Percentiles rank a stretch among this genome's conserved stretches.
These are phyloP conservation scores for Drosophila meridiana DNA, from an alignment of 2,888 invertebrate species.

Conservation along the genomic window DNA sequence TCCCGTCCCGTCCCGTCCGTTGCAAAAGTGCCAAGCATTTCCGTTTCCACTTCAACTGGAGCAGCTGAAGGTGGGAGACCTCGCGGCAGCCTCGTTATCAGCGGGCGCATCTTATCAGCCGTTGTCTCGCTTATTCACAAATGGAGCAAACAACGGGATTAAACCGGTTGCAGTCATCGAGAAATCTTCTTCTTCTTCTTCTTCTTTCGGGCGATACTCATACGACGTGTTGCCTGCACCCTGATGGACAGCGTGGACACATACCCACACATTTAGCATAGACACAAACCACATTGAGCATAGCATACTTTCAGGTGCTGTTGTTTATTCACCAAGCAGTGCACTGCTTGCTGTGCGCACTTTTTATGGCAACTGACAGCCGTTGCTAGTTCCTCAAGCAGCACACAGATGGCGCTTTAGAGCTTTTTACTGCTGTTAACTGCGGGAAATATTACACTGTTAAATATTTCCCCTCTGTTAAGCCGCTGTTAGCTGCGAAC, in stretches of 20 bases:
- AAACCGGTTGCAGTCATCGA: slow-evolving; percentile 17
- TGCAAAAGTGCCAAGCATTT: slow-evolving; percentile 8
- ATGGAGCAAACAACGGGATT: slow-evolving; percentile 17
- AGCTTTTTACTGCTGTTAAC: not conserved
- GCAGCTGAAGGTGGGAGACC: not conserved
- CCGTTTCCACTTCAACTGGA: slow-evolving; percentile 41
- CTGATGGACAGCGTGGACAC: not conserved
- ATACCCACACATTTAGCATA: not conserved
- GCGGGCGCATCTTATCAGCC: slow-evolving; percentile 38
- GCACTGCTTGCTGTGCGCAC: not conserved
- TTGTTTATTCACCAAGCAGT: not conserved
- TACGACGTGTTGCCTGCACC: slow-evolving; percentile 37
- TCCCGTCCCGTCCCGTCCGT: not conserved
- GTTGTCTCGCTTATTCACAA: slow-evolving; percentile 21
- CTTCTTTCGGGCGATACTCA: slow-evolving; percentile 33
- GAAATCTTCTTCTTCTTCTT: not conserved
- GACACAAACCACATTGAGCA: not conserved
- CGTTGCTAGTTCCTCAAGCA: not conserved
- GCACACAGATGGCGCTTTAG: not conserved
- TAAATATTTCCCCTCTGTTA: not conserved
- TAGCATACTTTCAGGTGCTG: slow-evolving; percentile 4
- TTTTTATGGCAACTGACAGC: not conserved
- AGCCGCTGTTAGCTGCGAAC: not conserved
- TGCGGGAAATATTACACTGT: not conserved
- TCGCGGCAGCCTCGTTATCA: slow-evolving; percentile 22